Percentiles rank a stretch among this genome's conserved stretches.
These are phyloP conservation scores for Strigops habroptila DNA, from an alignment of 2,113 vertebrate genomes.

Conservation along the genomic window DNA sequence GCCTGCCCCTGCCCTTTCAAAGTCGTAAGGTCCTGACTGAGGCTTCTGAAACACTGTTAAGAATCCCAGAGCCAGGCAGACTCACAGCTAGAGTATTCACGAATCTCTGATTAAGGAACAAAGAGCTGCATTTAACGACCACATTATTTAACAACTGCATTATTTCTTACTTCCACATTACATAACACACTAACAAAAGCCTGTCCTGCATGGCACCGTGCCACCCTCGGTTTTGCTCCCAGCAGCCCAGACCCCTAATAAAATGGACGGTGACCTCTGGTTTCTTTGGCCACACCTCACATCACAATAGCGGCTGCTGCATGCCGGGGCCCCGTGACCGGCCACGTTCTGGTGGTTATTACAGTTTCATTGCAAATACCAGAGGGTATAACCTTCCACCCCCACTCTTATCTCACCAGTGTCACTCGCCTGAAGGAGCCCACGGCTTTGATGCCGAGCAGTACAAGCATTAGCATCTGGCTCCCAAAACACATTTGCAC, in stretches of 20 bases:
- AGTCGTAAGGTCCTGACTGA: background rate
- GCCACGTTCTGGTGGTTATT: background rate
- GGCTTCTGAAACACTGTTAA: background rate
- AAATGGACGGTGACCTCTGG: background rate
- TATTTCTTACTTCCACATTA: constrained; percentile 51
- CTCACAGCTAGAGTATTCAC: constrained; percentile 51
- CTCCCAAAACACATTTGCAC: background rate
- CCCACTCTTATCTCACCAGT: background rate
- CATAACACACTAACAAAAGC: constrained; percentile 27
- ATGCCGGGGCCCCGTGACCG: background rate
- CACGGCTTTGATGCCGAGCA: background rate
- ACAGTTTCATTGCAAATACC: background rate
- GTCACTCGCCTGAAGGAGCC: background rate
- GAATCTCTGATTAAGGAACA: constrained; percentile 39
- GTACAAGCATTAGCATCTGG: background rate
- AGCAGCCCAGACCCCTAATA: background rate
- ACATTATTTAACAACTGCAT: constrained; percentile 30
- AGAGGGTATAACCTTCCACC: background rate
- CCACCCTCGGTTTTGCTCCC: background rate
- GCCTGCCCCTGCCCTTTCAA: background rate
- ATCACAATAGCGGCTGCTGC: background rate
- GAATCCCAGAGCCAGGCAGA: background rate
- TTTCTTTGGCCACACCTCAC: constrained; percentile 40
- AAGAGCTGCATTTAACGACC: constrained; percentile 45
- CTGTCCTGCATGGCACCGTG: background rate